Percentiles rank a stretch among this genome's conserved stretches.
These are phyloP conservation scores for Ictalurus punctatus DNA, from an alignment of 2,113 vertebrate genomes.

Conservation along the genomic window DNA sequence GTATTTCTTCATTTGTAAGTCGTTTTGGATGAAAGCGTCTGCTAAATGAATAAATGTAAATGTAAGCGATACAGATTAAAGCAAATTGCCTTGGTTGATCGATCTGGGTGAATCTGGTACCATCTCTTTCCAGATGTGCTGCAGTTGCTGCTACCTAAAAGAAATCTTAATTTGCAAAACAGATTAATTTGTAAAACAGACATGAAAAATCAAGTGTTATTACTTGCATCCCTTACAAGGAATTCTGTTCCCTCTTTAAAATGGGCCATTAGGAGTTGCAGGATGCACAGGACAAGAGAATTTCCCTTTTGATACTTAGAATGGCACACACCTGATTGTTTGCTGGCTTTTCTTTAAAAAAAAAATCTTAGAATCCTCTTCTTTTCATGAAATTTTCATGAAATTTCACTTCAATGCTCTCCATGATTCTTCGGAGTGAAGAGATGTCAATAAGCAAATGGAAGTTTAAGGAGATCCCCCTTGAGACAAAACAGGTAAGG, in stretches of 20 bases:
- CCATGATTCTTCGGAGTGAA: not conserved
- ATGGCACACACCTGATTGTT: not conserved
- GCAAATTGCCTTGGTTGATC: constrained; percentile 10
- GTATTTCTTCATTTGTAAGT: too few species aligned
- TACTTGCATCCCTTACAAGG: constrained; percentile 26
- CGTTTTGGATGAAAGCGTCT: not conserved
- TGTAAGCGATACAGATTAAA: not conserved
- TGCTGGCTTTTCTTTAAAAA: not conserved
- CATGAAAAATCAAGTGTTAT: not conserved
- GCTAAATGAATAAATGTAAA: too few species aligned
- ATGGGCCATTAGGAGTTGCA: constrained; percentile 14
- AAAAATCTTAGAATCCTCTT: constrained; percentile 19
- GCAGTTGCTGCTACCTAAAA: constrained; percentile 11
- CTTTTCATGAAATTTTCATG: too few species aligned
- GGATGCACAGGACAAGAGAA: constrained; percentile 10
- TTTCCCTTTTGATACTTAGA: not conserved
- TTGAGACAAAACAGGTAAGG: not conserved
- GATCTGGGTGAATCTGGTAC: constrained; percentile 20
- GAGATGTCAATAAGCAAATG: not conserved
- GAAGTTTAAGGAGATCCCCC: too few species aligned
- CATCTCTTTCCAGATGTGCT: constrained; percentile 15
- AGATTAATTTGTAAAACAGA: too few species aligned
- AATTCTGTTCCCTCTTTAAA: constrained; percentile 23
- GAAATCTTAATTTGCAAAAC: not conserved
- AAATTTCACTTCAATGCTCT: not conserved